phyloP scores from a whole-genome alignment of 30 jellyfish, hydroid and myxozoan species.

The Aurelia sp. region DNA sequence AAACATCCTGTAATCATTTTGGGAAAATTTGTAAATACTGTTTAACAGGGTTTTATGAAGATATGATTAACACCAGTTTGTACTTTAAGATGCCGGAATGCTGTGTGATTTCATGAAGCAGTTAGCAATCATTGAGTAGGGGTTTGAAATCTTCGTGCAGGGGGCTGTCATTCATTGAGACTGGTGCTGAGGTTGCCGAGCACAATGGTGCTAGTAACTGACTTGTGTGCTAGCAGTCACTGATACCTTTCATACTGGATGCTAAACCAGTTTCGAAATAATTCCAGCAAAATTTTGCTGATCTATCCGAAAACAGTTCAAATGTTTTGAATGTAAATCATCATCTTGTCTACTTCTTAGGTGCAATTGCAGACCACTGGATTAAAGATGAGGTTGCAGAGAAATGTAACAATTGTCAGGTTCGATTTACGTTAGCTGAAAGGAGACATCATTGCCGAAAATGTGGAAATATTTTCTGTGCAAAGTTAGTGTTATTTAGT shows the following conservation, averaged over 20 bases:
- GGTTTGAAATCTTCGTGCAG: neutral
- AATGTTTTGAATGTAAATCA: neutral
- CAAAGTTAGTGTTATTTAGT: slow-evolving; percentile 59
- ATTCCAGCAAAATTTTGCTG: neutral
- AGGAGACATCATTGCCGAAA: slow-evolving; percentile 96
- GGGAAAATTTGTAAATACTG: too few species aligned
- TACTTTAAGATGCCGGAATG: too few species aligned
- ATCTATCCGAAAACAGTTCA: neutral
- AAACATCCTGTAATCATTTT: too few species aligned
- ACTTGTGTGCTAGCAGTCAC: neutral
- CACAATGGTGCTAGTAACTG: neutral
- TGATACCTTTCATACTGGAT: too few species aligned
- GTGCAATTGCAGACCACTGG: slow-evolving; percentile 92
- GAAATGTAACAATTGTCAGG: slow-evolving; percentile 73
- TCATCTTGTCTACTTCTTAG: slow-evolving; percentile 25
- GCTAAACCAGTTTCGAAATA: too few species aligned
- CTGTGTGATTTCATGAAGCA: too few species aligned
- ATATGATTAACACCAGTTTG: too few species aligned
- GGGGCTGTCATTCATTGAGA: neutral
- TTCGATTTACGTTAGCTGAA: slow-evolving; percentile 85
- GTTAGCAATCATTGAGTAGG: too few species aligned
- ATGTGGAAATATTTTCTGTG: slow-evolving; percentile 94
- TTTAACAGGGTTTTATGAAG: too few species aligned
- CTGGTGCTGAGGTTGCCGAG: neutral
- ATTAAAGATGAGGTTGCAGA: slow-evolving; percentile 93